Base-by-base conservation (phyloP, 2,113 vertebrate species). In the Prunella fulvescens region DNA sequence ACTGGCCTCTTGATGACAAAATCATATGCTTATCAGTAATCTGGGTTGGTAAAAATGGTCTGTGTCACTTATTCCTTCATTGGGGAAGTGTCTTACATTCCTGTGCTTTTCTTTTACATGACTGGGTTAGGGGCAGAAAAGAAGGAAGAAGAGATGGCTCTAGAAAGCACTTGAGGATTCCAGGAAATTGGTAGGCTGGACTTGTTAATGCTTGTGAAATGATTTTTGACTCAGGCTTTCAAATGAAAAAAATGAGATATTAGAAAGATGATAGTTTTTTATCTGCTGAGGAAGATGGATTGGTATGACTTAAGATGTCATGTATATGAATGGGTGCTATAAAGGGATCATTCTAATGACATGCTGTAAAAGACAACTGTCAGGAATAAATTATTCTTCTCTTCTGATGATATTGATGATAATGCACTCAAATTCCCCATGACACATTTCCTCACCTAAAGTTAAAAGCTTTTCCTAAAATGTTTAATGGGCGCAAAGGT, bases 321-420 rank as follows among this genome's bases (percentile, higher is more conserved):
- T 86, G 83, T 95, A 77, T 96, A 97, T 97, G 96, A 97, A 96
- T 97, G 76, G 91, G 60, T 97, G 87, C 91, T 96, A 96, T 98
- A 97, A 98, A 97, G 85, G 88, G 90, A 95, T 76, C 18, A 19
- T 96, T 97, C 91, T 97, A 96, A 96, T 96, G 96, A 96, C 84
- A 93, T 86, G 81, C 87, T 95, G 93, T 95, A 29, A 78, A 97
- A 98, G 90, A 95, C 92, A 93, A 72, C 86, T 97, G 97, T 96
- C 97, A 97, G 92, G 86, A 97, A 81, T 96, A 96, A 95, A 97
- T 98, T 96, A 93, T 80, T 93, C 62, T 97, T 97, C 61, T 90
- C 65, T 95, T 95, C 72, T 96, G 93, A 92, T 95, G 79, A 77
- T 95, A 92, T 78, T 88, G 81, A 95, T 93, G 90, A 81, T 80